Percentiles rank a stretch among this genome's conserved stretches.
Conservation (phyloP, 2,113 vertebrate genomes). For the Ramphastos sulfuratus region DNA sequence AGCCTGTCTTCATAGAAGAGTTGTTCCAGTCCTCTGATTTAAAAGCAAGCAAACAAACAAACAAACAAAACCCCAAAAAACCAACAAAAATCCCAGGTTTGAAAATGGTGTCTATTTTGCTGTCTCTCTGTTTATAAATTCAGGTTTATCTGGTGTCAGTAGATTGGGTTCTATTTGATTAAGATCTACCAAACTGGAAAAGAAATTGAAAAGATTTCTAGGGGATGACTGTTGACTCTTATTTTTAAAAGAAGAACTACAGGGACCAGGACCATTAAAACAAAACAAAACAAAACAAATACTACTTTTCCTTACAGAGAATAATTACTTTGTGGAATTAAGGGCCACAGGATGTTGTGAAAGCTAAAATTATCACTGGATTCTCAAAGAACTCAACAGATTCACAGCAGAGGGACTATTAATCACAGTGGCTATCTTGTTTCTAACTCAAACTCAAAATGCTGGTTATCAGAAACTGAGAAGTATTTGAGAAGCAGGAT, state of each 20-base stretch:
- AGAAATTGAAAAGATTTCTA: background rate
- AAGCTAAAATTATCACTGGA: constrained; percentile 47
- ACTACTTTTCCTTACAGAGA: background rate
- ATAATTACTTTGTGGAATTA: constrained; percentile 24
- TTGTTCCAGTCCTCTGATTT: no score
- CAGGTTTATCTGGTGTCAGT: background rate
- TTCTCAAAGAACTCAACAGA: constrained; percentile 27
- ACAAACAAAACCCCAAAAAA: no score
- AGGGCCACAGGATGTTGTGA: constrained; percentile 2
- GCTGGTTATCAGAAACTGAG: background rate
- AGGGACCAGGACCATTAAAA: background rate
- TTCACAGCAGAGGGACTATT: constrained; percentile 1
- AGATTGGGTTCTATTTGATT: background rate
- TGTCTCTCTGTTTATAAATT: background rate
- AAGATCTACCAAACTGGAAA: background rate
- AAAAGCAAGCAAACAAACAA: no score
- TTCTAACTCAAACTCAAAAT: background rate
- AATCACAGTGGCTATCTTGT: background rate
- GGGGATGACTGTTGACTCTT: background rate
- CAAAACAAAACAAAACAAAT: background rate
- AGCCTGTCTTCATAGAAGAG: no score
- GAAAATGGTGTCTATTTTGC: background rate
- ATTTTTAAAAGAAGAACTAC: background rate
- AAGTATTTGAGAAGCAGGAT: background rate
- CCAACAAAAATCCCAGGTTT: background rate